Percentiles rank a stretch among this genome's conserved stretches.
These are phyloP conservation scores for Geothlypis trichas DNA, from an alignment of 2,113 vertebrate genomes.

Conservation along the genomic window DNA sequence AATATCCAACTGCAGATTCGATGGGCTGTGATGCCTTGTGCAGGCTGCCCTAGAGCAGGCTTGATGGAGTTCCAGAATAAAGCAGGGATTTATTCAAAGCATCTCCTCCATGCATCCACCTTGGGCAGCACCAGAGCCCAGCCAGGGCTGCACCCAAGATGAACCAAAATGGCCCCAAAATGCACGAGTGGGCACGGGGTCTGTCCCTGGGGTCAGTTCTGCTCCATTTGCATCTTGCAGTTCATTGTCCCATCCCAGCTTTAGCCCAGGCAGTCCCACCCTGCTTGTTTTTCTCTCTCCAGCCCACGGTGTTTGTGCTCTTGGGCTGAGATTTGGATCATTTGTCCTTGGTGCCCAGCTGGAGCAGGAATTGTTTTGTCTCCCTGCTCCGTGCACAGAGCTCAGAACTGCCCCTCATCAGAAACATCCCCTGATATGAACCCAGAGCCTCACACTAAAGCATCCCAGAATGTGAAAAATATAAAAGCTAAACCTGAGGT, in stretches of 20 bases:
- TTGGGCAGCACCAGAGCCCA: no score
- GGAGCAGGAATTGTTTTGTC: no score
- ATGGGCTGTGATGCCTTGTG: neutral
- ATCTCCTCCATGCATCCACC: neutral
- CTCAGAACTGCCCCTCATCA: no score
- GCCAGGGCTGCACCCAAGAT: no score
- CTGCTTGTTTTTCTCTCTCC: no score
- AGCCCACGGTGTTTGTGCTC: neutral
- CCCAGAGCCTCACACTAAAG: neutral
- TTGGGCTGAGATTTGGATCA: neutral
- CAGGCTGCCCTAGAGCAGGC: neutral
- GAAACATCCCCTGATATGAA: neutral
- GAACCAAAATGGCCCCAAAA: no score
- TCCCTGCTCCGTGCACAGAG: no score
- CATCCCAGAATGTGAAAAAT: neutral
- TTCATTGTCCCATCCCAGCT: no score
- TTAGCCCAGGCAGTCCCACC: no score
- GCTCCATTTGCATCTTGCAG: no score
- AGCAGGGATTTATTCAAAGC: neutral
- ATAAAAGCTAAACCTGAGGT: neutral
- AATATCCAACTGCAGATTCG: accelerated
- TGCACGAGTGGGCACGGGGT: no score
- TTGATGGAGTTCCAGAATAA: neutral
- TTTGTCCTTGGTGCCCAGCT: neutral
- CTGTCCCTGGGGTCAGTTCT: no score